Evolutionary conservation across 2,888 invertebrate species (phyloP), one percentile per base, ranked within the genome.

Genomic region (Plagodis dolabraria): DNA sequence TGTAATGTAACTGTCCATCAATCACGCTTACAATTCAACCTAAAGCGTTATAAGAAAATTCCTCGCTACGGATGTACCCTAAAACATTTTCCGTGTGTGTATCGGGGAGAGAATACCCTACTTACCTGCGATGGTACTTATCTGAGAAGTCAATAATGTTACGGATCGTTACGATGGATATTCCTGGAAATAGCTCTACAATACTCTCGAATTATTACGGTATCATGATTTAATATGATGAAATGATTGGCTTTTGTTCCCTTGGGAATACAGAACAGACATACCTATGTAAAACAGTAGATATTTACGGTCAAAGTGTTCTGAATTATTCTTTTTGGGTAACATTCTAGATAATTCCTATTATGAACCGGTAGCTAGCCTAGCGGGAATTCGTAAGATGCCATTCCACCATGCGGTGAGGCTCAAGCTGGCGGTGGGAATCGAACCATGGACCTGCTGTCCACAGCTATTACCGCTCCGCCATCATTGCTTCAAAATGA

Each of bases 1-100:
- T 67, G 66, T 70, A 67, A 77, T 75, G 70, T 68, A 62, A 68
- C 67, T 72, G 74, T 75, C 73, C 71, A 77, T 80, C 81, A 79
- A 80, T 80, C 80, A 80, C 69, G 64, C 66, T 70, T 67, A 69
- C 67, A 65, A 68, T 63, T 68, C 64, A 57, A 66, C 59, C 60
- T 63, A 69, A 66, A 71, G 63, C 64, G 72, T 70, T 78, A 71
- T 71, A 73, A 70, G 72, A 74, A 75, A 74, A 75, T 67, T 71
- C 72, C 66, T 59, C 46, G 53, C 47, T 12, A 64, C 54, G 67
- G 63, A 64, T 65, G 61, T 56, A 57, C 54, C 22, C 57, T 9
- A 51, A 66, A 70, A 66, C 57, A 63, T 68, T 68, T 68, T 62
- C 55, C 48, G 49, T 42, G 55, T 42, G 55, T 8, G 43, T 33